A percentile compares a stretch with the other conserved stretches of the same genome.
phyloP scores from a whole-genome alignment of 2,888 invertebrate genomes.

The Dryobotodes eremita region DNA sequence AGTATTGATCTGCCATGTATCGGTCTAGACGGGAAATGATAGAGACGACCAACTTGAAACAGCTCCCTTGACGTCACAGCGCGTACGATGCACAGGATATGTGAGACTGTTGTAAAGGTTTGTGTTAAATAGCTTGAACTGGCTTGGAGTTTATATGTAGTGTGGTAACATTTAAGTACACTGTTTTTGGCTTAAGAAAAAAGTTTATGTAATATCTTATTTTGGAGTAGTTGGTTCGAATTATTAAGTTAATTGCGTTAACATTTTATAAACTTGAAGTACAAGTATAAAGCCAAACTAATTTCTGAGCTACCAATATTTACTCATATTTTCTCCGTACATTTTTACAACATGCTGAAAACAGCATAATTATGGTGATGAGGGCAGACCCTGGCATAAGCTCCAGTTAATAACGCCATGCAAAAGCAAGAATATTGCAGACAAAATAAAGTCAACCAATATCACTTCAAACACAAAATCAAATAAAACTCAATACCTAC shows the following conservation, averaged over 20 bases:
- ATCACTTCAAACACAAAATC: constrained; percentile 17
- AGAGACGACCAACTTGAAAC: constrained; percentile 34
- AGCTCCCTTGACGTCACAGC: constrained; percentile 22
- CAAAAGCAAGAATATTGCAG: not conserved
- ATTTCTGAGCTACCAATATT: too few relatives aligned
- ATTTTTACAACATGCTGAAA: too few relatives aligned
- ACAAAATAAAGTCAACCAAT: constrained; percentile 8
- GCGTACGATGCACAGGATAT: constrained; percentile 10
- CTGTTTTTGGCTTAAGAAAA: not conserved
- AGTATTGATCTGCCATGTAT: constrained; percentile 61
- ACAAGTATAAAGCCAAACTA: too few relatives aligned
- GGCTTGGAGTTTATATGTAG: not conserved
- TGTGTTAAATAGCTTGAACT: not conserved
- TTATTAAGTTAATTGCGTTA: too few relatives aligned
- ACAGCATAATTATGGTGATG: not conserved
- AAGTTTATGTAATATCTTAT: too few relatives aligned
- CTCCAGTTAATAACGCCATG: not conserved
- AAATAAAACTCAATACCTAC: constrained; percentile 29
- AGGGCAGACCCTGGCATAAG: not conserved
- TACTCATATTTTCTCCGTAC: too few relatives aligned
- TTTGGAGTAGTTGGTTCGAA: too few relatives aligned
- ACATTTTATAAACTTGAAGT: too few relatives aligned
- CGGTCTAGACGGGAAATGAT: constrained; percentile 69
- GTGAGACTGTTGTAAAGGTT: not conserved
- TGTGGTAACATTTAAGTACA: too few relatives aligned